Evolutionary conservation across 2,888 invertebrate species (phyloP), one percentile per base, ranked within the genome.

Genomic region (Caenorhabditis macrosperma): DNA sequence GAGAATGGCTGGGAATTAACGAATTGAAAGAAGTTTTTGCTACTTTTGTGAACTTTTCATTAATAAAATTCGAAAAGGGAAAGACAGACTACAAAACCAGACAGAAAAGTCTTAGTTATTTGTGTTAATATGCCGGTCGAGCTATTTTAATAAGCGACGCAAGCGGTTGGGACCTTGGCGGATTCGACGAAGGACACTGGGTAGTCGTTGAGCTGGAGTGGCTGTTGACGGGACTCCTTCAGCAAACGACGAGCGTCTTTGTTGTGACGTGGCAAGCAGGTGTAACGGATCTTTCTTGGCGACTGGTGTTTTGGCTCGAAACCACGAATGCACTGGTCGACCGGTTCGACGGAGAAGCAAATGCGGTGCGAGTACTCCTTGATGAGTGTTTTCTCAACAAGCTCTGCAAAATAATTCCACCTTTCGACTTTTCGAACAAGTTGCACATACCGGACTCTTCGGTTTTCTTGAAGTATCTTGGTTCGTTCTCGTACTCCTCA

Each of bases 301-400:
- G 38, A 12, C 30, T 46, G 30, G 30, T 76, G 38, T 30, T 57
- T 38, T 5, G 54, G 24, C 24, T 75, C 63, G 26, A n/a, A 61
- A 50, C 71, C 55, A 41, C 69, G 72, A 33, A 69, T 87, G 79
- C 89, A 89, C 30, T 82, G 72, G 60, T 82, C 75, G 26, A 88
- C 83, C 57, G 87, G 85, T 69, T 82, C 76, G 12, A 79, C 38
- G 22, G 88, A 88, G 85, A 89, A 88, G 84, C 89, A 89, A 55
- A 89, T 55, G 41, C 85, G 77, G 82, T 87, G 77, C 46, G 84
- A 66, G 64, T 79, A 81, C 80, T 89, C 89, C 52, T 86, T 64
- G 64, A 87, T 77, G 26, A 78, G 69, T 55, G 85, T 88, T 69
- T 78, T 78, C 81, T 83, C 59, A 26, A 82, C 60, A 35, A 87